A percentile compares a stretch with the other conserved stretches of the same genome.
phyloP scores from a whole-genome alignment of 2,888 invertebrate genomes.

The Agriopis aurantiaria region DNA sequence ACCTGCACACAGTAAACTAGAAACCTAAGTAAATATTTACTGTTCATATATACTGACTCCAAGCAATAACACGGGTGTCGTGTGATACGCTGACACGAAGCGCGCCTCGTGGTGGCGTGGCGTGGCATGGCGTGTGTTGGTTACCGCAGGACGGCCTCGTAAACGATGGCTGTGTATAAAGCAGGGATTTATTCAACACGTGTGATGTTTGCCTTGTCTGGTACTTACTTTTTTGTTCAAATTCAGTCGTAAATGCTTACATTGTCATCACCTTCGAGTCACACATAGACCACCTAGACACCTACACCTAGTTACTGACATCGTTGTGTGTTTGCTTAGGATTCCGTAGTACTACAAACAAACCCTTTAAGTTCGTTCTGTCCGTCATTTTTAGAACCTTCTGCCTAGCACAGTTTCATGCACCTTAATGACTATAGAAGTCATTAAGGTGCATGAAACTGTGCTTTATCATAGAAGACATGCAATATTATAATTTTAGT shows the following conservation, averaged over 20 bases:
- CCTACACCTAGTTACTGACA: no score
- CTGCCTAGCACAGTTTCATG: no score
- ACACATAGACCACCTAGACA: no score
- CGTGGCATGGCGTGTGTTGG: conserved; percentile 4
- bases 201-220: conserved; percentile 1
- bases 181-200: conserved; percentile 7
- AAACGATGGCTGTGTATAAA: background rate
- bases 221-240: background rate
- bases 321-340: background rate
- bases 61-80: conserved; percentile 2
- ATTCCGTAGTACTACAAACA: no score
- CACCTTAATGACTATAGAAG: no score
- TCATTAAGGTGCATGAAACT: no score
- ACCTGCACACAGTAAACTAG: background rate
- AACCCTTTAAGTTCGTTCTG: no score
- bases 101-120: background rate
- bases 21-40: background rate
- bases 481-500: no score
- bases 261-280: background rate
- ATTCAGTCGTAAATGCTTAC: background rate
- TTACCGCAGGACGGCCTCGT: conserved; percentile 4
- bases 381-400: no score
- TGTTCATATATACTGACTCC: background rate
- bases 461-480: no score
- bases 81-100: conserved; percentile 7